Base-by-base conservation (phyloP, 2,113 vertebrate species). In the Stictonetta naevosa region DNA sequence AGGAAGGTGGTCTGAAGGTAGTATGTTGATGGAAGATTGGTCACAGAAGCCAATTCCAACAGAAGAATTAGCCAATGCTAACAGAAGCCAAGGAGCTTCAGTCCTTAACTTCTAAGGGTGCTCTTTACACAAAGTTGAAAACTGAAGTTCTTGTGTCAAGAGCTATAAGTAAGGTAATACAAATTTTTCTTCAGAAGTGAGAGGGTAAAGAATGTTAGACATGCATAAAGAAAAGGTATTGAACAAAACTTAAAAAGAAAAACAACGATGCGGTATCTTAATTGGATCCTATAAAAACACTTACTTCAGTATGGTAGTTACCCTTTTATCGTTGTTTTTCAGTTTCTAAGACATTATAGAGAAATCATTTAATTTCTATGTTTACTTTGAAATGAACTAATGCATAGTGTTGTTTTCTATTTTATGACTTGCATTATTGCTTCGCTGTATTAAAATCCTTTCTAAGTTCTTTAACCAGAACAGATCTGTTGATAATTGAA, bases 361-460 rank as follows among this genome's bases (percentile, higher is more conserved):
- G 73, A 91, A 94, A 88, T 88, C 4, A 72, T 86, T 46, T 90
- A 13, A 94, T 93, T 95, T 86, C 94, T 78, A 1, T 73, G 67
- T 94, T 95, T 82, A 34, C 91, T 95, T 91, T 80, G 83, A 83
- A 95, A 89, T 31, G 17, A 86, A 40, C 44, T 88, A 80, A 67
- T n/a, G 46, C 42, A 29, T 7, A 75, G 29, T 48, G 28, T 73
- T 73, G 25, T 44, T 94, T 93, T 72, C 76, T 75, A 44, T 2
- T 86, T 96, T 93, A 90, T 60, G 62, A 18, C 56, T 75, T 67
- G 40, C 0, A 0, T 93, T 95, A 75, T 13, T 84, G 73, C 62
- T 58, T 94, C 69, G 3, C 56, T 58, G 33, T 74, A 18, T 86
- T 92, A 48, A 86, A 94, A 78, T 36, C 34, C 48, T 48, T 34